Evolutionary conservation across 2,888 invertebrate genomes (phyloP), one percentile per base, ranked within the genome.

Genomic region (Ypsolopha sequella): DNA sequence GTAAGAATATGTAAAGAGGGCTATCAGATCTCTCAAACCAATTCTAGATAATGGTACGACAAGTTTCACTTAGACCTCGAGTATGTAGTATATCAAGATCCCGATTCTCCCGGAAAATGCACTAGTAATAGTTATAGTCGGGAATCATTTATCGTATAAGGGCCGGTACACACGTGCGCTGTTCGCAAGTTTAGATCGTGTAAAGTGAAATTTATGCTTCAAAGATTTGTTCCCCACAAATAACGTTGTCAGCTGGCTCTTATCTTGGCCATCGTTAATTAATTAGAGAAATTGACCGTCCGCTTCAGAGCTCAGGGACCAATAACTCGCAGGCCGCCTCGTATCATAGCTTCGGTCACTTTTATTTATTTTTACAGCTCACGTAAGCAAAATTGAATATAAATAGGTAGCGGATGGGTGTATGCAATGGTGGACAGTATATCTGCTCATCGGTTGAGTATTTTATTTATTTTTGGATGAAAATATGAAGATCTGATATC

Each of bases 201-300:
- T 82, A 80, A 70, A 73, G 66, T 78, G 70, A 79, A 84, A 86
- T 86, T 86, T 85, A 86, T 86, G 85, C 76, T 71, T 76, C 70
- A 76, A 77, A 82, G 84, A 85, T 86, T 86, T 84, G 84, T 82
- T 76, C 70, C 78, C 85, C 84, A 86, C 86, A 86, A 86, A 86
- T 86, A 85, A 86, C 78, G 76, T 84, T 86, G 86, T 86, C 85
- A 85, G 80, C 78, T 39, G 78, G 66, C 73, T 73, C 76, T 85
- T 85, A 85, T 85, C 85, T 84, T 78, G 69, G 66, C 76, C 80
- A 86, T 86, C 86, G 81, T 80, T 85, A 85, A 85, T 85, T 86
- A 86, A 86, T 86, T 86, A 86, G 85, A 85, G 85, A 85, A 84
- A 85, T 86, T 86, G 85, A 84, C 78, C 80, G 80, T 76, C 77